These are phyloP conservation scores for Steatornis caripensis DNA, from an alignment of 2,113 vertebrate genomes.

Conservation along the genomic window DNA sequence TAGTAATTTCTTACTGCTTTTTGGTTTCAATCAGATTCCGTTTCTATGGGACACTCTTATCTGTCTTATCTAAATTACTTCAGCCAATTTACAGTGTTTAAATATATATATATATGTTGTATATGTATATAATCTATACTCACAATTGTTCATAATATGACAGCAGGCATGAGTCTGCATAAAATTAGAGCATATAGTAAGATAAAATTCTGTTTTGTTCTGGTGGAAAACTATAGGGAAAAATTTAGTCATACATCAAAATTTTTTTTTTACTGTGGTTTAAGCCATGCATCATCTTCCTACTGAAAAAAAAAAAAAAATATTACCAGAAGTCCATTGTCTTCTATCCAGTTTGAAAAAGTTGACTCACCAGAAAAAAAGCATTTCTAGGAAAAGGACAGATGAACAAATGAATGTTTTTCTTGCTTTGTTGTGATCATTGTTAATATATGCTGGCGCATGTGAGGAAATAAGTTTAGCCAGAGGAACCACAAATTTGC, in stretches of 20 bases:
- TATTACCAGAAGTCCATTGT: background rate
- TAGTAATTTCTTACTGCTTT: background rate
- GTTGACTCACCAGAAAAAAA: rapidly evolving
- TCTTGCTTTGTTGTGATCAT: background rate
- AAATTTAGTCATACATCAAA: background rate
- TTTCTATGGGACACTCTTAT: background rate
- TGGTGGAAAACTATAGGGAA: background rate
- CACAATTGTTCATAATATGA: background rate
- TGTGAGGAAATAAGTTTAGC: background rate
- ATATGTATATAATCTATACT: background rate
- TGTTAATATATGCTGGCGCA: background rate
- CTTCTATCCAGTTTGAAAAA: background rate
- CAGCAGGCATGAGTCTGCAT: background rate
- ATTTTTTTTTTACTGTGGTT: background rate
- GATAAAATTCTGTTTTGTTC: background rate
- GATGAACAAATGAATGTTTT: background rate
- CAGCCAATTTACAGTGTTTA: background rate
- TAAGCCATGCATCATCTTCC: background rate
- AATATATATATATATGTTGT: no score
- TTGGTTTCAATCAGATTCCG: background rate
- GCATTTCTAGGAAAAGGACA: rapidly evolving
- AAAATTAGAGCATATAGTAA: background rate
- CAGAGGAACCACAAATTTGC: background rate
- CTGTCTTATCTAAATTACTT: background rate
- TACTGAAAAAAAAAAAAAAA: background rate